A percentile compares a stretch with the other conserved stretches of the same genome.
These are phyloP conservation scores for Athetis lepigone DNA, from an alignment of 2,888 invertebrate genomes.

Conservation along the genomic window DNA sequence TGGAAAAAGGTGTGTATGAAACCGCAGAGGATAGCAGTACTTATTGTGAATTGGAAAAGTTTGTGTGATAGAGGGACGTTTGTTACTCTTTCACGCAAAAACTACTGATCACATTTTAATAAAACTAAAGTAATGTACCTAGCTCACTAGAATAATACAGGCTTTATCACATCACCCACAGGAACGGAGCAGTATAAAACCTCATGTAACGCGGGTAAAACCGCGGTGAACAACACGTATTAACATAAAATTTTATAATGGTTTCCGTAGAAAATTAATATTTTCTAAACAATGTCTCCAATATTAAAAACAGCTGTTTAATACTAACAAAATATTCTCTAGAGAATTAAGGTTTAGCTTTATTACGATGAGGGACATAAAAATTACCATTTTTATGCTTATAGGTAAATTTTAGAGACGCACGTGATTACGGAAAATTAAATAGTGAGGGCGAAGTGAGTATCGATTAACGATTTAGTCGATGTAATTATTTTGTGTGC, in stretches of 20 bases:
- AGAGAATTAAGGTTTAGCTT: conserved; percentile 72
- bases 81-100: too few species aligned
- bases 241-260: conserved; percentile 21
- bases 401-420: conserved; percentile 60
- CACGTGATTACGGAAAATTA: conserved; percentile 62
- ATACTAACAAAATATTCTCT: conserved; percentile 70
- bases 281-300: conserved; percentile 46
- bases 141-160: too few species aligned
- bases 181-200: too few species aligned
- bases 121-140: too few species aligned
- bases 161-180: too few species aligned
- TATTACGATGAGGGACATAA: conserved; percentile 73
- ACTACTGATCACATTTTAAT: too few species aligned
- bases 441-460: conserved; percentile 46
- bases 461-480: conserved; percentile 50
- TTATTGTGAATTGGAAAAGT: too few species aligned
- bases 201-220: too few species aligned
- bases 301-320: conserved; percentile 66
- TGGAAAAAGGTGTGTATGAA: too few species aligned
- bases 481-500: conserved; percentile 22
- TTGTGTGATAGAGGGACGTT: too few species aligned
- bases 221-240: too few species aligned
- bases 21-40: too few species aligned
- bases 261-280: conserved; percentile 48
- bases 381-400: conserved; percentile 73